Base-by-base conservation (phyloP, 2,888 invertebrate genomes). In the Spodoptera littoralis region DNA sequence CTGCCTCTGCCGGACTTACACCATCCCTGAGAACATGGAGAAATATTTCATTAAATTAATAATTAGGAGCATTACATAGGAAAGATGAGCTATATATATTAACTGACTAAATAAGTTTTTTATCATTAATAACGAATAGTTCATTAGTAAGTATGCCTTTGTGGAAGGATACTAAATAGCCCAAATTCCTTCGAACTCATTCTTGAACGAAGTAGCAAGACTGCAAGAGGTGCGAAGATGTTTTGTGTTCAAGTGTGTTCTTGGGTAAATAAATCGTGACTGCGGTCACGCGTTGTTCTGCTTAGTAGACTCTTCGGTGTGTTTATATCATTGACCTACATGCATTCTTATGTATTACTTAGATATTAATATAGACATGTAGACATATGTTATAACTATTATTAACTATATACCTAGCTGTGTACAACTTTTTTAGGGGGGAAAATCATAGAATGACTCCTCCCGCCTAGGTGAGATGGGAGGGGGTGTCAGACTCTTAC, bases 1-100 rank as follows among this genome's bases (percentile, higher is more conserved):
- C 87, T 24, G 92, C 92, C 73, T 94, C 95, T 11, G 93, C 95
- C 44, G 95, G 95, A 77, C 92, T 91, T 11, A 95, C 95, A 30
- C 94, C 94, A 63, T 95, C 95, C 82, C 95, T 95, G 88, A 6
- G 76, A 84, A 65, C 47, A 43, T 11, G 48, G 48, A 3, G 36
- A n/a, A 11, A 42, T 11, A 13, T 52, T 47, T 47, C 4, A 46
- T 42, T 51, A 48, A 11, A 4, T 49, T 42, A 53, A 27, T 3
- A 4, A 27, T 27, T 27, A 27, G 5, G 27, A 27, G 27, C 27
- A 18, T 18, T 18, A n/a, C n/a, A n/a, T n/a, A 18, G 27, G 27
- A 27, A 27, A 27, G 2, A 27, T 27, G 18, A 18, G 18, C 18
- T 18, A 18, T 18, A 1, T 27, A 27, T 27, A 27, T 27, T 27